Evolutionary conservation across 2,888 invertebrate genomes (phyloP).

Genomic region (Drosophila kambysellisi): DNA sequence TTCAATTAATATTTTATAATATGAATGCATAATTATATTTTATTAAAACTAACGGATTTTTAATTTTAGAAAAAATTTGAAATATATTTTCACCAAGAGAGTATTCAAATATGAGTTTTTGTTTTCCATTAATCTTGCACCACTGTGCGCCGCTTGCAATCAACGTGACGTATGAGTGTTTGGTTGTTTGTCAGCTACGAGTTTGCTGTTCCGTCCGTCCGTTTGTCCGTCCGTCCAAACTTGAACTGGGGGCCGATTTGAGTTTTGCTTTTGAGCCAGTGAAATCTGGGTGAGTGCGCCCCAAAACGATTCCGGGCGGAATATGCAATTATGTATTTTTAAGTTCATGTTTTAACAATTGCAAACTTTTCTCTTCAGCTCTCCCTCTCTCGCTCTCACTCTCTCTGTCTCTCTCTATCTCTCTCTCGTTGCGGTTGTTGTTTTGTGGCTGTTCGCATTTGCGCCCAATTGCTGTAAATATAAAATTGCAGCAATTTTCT

Average conservation of each 20-base stretch:
- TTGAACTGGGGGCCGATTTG: constrained; percentile 39
- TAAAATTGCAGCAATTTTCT: constrained; percentile 81
- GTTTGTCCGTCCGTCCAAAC: constrained; percentile 27
- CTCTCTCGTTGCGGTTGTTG: constrained; percentile 34
- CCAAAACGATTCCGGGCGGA: constrained; percentile 58
- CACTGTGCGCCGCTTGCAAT: constrained; percentile 65
- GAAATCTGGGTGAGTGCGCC: constrained; percentile 34
- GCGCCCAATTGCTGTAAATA: constrained; percentile 81
- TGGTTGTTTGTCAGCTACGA: constrained; percentile 69
- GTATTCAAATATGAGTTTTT: too few species aligned
- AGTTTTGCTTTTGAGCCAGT: constrained; percentile 35
- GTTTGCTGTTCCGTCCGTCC: constrained; percentile 26
- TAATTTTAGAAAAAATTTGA: fast-evolving
- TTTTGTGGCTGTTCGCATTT: constrained; percentile 56
- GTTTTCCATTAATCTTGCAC: not conserved
- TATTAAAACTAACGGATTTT: not conserved
- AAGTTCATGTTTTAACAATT: constrained; percentile 80
- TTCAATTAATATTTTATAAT: not conserved
- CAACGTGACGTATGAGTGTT: constrained; percentile 78
- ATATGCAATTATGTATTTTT: constrained; percentile 82
- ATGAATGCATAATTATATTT: not conserved
- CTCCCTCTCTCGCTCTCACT: constrained; percentile 5
- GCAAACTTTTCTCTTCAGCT: constrained; percentile 32
- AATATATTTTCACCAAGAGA: not conserved
- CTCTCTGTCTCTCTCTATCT: constrained; percentile 21